Evolutionary conservation across 1,140 invertebrate species (phyloP).

Genomic region (Drosophila pseudoananassae): DNA sequence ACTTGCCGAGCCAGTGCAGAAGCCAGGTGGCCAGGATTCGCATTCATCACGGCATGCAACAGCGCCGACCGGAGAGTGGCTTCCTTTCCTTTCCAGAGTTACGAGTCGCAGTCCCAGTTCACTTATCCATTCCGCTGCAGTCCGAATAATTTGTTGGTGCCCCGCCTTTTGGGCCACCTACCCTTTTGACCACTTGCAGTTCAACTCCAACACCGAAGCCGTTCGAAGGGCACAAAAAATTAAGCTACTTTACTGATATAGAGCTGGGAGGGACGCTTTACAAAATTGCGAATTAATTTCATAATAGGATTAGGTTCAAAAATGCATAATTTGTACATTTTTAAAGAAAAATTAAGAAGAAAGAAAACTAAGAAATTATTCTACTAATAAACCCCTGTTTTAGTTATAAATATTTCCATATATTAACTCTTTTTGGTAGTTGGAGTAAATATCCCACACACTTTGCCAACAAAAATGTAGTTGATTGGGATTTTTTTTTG

Average conservation of each 20-base stretch:
- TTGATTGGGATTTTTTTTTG: conserved; percentile 12
- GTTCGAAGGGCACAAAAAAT: background rate
- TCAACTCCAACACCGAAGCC: conserved; percentile 34
- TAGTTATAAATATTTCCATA: too few relatives aligned
- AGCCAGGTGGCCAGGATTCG: conserved; percentile 35
- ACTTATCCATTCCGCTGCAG: conserved; percentile 66
- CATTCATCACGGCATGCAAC: conserved; percentile 66
- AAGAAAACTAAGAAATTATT: too few relatives aligned
- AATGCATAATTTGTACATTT: background rate
- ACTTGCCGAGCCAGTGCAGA: conserved; percentile 23
- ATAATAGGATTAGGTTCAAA: background rate
- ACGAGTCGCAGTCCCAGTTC: conserved; percentile 63
- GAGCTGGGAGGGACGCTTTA: background rate
- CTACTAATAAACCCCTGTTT: too few relatives aligned
- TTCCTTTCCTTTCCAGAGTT: conserved; percentile 3
- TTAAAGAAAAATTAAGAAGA: conserved; percentile 1
- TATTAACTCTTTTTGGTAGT: too few relatives aligned
- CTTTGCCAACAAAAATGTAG: too few relatives aligned
- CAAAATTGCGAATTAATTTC: background rate
- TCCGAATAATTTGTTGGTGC: conserved; percentile 52
- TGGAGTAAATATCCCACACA: too few relatives aligned
- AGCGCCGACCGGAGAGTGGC: conserved; percentile 24
- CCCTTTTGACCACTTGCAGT: conserved; percentile 12
- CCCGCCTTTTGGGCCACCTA: conserved; percentile 10
- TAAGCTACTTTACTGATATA: conserved; percentile 1